Evolutionary conservation across 2,888 invertebrate genomes (phyloP).

Genomic region (Ethmia dodecea): DNA sequence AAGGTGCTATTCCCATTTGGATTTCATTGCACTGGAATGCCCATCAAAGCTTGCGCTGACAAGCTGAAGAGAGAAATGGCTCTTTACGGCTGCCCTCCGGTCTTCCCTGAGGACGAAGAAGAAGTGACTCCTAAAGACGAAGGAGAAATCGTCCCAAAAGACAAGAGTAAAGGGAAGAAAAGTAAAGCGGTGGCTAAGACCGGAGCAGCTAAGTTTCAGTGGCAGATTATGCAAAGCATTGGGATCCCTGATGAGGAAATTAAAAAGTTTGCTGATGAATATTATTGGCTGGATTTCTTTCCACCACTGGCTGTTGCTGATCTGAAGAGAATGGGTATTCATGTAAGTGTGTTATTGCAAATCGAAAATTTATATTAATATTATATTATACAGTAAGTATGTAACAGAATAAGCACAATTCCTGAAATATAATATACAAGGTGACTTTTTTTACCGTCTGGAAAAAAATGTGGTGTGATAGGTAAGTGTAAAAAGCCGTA

Average conservation of each 20-base stretch:
- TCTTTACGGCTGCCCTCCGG: constrained; percentile 93
- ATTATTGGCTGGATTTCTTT: constrained; percentile 98
- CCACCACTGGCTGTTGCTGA: constrained; percentile 93
- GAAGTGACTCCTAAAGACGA: constrained; percentile 61
- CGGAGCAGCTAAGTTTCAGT: constrained; percentile 94
- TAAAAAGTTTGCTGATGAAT: constrained; percentile 91
- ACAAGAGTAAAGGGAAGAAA: constrained; percentile 89
- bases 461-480: too few species aligned
- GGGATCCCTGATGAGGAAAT: constrained; percentile 96
- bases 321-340: constrained; percentile 91
- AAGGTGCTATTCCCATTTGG: constrained; percentile 97
- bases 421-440: too few species aligned
- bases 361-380: neutral
- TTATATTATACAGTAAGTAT: too few species aligned
- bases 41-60: constrained; percentile 99
- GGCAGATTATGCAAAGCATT: constrained; percentile 98
- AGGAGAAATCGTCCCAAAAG: constrained; percentile 80
- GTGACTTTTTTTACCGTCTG: too few species aligned
- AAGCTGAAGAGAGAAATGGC: constrained; percentile 96
- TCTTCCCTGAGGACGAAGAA: constrained; percentile 84
- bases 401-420: too few species aligned
- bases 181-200: constrained; percentile 97
- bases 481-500: too few species aligned
- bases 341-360: constrained; percentile 78
- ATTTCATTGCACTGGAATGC: constrained; percentile 99